Evolutionary conservation across 2,888 invertebrate genomes (phyloP).

Genomic region (Acanthosepion esculentum): DNA sequence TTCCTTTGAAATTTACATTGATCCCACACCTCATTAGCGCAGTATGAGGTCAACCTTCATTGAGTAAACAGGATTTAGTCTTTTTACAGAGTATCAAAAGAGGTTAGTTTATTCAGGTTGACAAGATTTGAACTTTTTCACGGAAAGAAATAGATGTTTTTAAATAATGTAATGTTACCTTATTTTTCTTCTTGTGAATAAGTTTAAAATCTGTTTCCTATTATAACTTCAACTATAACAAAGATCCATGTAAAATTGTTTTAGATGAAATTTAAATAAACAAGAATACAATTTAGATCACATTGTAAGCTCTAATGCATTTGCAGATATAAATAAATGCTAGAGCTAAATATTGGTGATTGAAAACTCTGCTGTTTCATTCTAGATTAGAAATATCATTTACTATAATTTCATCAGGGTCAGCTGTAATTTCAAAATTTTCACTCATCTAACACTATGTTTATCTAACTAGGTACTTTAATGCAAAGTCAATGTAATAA

Average conservation of each 20-base stretch:
- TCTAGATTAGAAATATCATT: not conserved
- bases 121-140: not conserved
- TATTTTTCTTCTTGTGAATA: no score
- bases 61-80: constrained; percentile 18
- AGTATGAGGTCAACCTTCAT: not conserved
- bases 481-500: no score
- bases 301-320: not conserved
- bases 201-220: no score
- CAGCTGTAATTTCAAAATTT: not conserved
- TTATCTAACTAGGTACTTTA: no score
- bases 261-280: no score
- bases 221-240: no score
- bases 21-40: constrained; percentile 20
- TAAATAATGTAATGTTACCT: not conserved
- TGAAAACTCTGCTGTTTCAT: no score
- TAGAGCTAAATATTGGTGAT: not conserved
- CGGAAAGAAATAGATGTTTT: not conserved
- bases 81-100: not conserved
- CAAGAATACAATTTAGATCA: no score
- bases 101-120: not conserved
- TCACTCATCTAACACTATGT: not conserved
- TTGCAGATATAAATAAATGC: not conserved
- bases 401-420: not conserved
- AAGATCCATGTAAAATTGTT: no score
- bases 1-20: constrained; percentile 12